Evolutionary conservation across 2,113 vertebrate species (phyloP).

Genomic region (Micromys minutus): DNA sequence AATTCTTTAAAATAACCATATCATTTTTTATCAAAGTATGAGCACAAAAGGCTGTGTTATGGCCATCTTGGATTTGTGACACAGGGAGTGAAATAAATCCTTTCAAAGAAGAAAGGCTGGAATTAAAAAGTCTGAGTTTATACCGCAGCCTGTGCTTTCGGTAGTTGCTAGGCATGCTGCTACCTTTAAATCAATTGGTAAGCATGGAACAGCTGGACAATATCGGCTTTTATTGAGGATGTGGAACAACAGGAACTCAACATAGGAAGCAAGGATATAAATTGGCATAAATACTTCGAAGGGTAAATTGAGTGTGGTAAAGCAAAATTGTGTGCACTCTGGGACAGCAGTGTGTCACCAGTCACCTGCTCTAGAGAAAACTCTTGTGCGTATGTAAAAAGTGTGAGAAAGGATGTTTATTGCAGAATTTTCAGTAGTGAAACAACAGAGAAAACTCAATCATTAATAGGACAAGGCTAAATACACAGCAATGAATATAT

Average conservation of each 20-base stretch:
- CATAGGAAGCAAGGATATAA: slow-evolving; percentile 1
- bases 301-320: slow-evolving; percentile 25
- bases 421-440: not conserved
- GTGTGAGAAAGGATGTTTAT: not conserved
- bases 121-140: slow-evolving; percentile 33
- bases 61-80: slow-evolving; percentile 26
- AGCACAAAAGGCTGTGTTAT: not conserved
- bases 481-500: not conserved
- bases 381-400: not conserved
- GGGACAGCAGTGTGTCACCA: not conserved
- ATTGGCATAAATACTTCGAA: not conserved
- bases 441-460: not conserved
- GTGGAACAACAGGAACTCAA: slow-evolving; percentile 49
- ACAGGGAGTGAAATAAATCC: slow-evolving; percentile 52
- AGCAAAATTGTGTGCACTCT: not conserved
- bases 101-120: slow-evolving; percentile 45
- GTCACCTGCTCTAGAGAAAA: not conserved
- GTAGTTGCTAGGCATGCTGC: slow-evolving; percentile 64
- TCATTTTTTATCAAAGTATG: not conserved
- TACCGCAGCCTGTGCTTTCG: slow-evolving; percentile 17
- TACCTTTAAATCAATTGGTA: slow-evolving; percentile 66
- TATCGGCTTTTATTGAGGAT: slow-evolving; percentile 62
- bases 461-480: not conserved
- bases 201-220: slow-evolving; percentile 71
- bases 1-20: slow-evolving; percentile 45